Evolutionary conservation across 2,797 vertebrate genomes (phyloP).

Genomic region (Lepidocolaptes lacrymiger): DNA sequence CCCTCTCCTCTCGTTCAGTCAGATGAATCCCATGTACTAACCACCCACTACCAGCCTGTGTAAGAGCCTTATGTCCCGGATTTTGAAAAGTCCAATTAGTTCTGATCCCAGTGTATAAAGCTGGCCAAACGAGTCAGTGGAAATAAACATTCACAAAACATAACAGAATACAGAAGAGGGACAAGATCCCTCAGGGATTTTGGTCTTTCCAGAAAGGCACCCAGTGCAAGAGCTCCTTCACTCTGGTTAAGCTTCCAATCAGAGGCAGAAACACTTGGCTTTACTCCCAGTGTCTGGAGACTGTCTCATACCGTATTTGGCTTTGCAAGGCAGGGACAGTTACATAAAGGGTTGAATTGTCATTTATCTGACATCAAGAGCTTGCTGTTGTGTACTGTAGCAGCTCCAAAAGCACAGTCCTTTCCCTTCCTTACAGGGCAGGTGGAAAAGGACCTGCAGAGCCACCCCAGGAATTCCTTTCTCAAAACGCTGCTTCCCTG

Average conservation of each 20-base stretch:
- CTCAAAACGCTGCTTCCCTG: background rate
- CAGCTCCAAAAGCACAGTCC: background rate
- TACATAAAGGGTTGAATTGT: conserved; percentile 22
- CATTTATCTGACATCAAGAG: background rate
- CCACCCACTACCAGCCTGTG: background rate
- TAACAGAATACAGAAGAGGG: background rate
- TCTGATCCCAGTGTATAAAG: background rate
- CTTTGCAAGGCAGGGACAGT: background rate
- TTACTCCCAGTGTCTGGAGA: background rate
- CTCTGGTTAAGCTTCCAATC: background rate
- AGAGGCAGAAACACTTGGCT: background rate
- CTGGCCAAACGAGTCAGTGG: background rate
- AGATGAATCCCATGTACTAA: fast-evolving
- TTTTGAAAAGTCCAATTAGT: background rate
- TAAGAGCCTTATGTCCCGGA: background rate
- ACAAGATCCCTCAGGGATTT: background rate
- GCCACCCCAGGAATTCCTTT: background rate
- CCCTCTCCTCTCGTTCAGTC: background rate
- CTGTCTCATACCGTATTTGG: background rate
- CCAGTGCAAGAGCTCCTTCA: background rate
- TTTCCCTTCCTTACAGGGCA: background rate
- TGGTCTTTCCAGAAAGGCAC: background rate
- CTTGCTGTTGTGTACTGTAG: background rate
- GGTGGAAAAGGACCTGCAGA: background rate
- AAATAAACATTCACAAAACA: background rate